Evolutionary conservation across 64 coral and sea anemone species (phyloP).

Genomic region (Montipora capricornis): DNA sequence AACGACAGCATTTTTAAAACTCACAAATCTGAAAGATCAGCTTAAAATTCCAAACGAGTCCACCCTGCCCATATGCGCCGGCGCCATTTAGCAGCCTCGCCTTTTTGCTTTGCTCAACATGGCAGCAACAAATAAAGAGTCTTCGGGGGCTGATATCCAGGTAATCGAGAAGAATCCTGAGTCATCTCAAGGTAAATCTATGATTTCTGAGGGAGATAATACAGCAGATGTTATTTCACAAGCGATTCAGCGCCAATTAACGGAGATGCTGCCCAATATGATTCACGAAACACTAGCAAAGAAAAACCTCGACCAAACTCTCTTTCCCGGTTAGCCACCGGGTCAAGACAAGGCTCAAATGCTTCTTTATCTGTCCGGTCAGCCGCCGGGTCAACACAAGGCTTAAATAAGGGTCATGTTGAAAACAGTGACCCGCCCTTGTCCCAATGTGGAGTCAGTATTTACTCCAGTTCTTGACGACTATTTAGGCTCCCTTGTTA

Average conservation of each 20-base stretch:
- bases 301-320: not conserved
- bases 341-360: too few species aligned
- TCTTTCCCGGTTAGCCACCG: too few species aligned
- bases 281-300: conserved; percentile 38
- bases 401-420: conserved; percentile 8
- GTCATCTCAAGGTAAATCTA: conserved; percentile 29
- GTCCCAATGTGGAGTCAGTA: conserved; percentile 27
- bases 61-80: not conserved
- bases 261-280: conserved; percentile 23
- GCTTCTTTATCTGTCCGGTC: conserved; percentile 13
- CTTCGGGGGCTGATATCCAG: not conserved
- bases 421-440: not conserved
- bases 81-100: not conserved
- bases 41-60: not conserved
- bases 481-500: conserved; percentile 13
- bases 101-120: not conserved
- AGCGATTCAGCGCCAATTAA: conserved; percentile 20
- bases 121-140: not conserved
- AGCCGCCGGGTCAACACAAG: conserved; percentile 64
- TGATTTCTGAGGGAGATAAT: not conserved
- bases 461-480: conserved; percentile 3
- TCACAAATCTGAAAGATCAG: not conserved
- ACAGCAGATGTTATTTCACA: conserved; percentile 12
- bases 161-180: conserved; percentile 2
- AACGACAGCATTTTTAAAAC: conserved; percentile 11